Evolutionary conservation across 2,113 vertebrate genomes (phyloP), one percentile per base, ranked within the genome.

Genomic region (Phaetusa simplex): DNA sequence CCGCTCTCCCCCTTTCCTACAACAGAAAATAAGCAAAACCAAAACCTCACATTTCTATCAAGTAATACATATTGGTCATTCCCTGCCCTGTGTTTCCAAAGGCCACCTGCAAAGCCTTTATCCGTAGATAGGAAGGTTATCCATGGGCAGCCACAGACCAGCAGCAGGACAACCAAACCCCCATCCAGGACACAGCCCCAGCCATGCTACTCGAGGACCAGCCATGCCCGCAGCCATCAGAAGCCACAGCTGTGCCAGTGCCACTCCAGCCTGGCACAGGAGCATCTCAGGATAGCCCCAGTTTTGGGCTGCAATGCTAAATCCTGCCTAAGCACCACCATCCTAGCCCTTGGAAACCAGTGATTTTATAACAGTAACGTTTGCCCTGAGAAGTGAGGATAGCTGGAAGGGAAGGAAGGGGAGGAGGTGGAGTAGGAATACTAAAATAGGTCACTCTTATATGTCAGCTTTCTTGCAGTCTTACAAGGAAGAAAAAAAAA

Each of bases 171-270:
- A 64, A 34, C 16, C 29, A 24, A 34, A 36, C 21, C 5, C 16
- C 29, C 8, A 1, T 1, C 12, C 55, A 23, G 34, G 32, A 40
- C 36, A 14, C 34, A 6, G 45, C 8, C 29, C 70, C 2, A 2
- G 52, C 19, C 9, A 6, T 1, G 2, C 22, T 38, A 22, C 29
- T 40, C 1, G 6, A 36, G 32, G 27, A 50, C 15, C 6, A 0
- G 38, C 38, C 47, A 47, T 32, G 78, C 53, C 59, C 5, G 1
- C 8, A 29, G 82, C 55, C 62, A 36, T 4, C 13, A 8, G 45
- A 19, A 47, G 16, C 45, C 40, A 17, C 0, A 1, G 36, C 49
- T 29, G 34, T 5, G 1, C 24, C 30, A 52, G 16, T 1, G 29
- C 40, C 56, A 49, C 5, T 1, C n/a, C 42, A 65, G 42, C 30